Base-by-base conservation (phyloP, 2,888 invertebrate species). In the Lepas anatifera region DNA sequence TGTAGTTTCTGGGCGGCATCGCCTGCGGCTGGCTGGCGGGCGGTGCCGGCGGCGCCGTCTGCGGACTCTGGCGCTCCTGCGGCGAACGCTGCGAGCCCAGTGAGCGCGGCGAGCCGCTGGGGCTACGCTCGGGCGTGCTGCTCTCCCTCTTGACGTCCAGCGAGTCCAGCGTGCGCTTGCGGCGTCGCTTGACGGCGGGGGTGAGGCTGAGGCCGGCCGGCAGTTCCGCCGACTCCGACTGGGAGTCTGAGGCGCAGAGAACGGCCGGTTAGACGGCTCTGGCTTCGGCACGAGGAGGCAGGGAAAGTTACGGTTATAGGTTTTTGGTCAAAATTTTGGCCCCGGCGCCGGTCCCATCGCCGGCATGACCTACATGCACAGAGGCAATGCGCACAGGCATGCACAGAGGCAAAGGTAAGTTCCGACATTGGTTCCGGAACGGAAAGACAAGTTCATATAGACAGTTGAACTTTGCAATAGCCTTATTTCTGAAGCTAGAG, bases 81-180 rank as follows among this genome's bases (percentile, higher is more conserved):
- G 32, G 58, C 3, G 58, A 32, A 22, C 58, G 32, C 29, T 58
- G 58, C 18, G 58, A 58, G 32, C 18, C 29, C 35, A 58, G 58
- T 22, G 58, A 58, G 32, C 58, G 32, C 58, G 58, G 58, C 58
- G 58, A 58, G 58, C 58, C 58, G 32, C 58, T 58, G 32, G 58
- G 58, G 22, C 58, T 58, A 35, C 58, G 58, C 6, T 58, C 58
- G 7, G 58, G 58, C 22, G 58, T 58, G 58, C 18, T 32, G 32
- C 18, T 32, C 58, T 58, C 58, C 16, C 58, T 25, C 58, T 58
- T 58, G 32, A 58, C 58, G 22, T 35, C 35, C 32, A 25, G 25
- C 18, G 22, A 2, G 22, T 58, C 58, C 18, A 35, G 58, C 8
- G 32, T 35, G 22, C 58, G 18, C 58, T 58, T 58, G 58, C 58